Conservation (phyloP, 2,888 invertebrate genomes). For the Hydrotaea cyrtoneurina region DNA sequence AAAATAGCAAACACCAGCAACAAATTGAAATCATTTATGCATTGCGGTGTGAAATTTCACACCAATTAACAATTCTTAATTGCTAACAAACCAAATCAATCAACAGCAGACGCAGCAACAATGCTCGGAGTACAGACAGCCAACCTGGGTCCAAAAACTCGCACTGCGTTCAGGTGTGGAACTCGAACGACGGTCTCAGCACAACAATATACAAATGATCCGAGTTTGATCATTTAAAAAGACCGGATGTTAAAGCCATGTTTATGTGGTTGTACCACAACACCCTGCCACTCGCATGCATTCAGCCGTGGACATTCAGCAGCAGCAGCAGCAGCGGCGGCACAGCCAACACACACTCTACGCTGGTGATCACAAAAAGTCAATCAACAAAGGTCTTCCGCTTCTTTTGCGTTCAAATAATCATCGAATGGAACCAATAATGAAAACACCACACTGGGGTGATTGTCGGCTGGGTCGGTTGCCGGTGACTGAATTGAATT, state of each 20-base stretch:
- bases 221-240: conserved; percentile 52
- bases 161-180: conserved; percentile 29
- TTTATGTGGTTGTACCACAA: conserved; percentile 56
- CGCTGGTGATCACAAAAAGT: conserved; percentile 65
- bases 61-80: conserved; percentile 42
- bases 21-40: conserved; percentile 76
- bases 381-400: conserved; percentile 72
- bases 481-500: conserved; percentile 66
- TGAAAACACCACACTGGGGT: conserved; percentile 14
- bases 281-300: conserved; percentile 9
- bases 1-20: conserved; percentile 13
- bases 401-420: conserved; percentile 71
- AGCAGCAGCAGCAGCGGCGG: no score
- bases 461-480: conserved; percentile 30
- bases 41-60: conserved; percentile 81
- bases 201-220: conserved; percentile 56
- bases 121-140: conserved; percentile 21
- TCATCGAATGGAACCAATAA: conserved; percentile 80
- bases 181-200: neutral
- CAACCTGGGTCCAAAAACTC: conserved; percentile 40
- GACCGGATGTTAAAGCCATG: conserved; percentile 69
- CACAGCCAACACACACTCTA: conserved; percentile 4
- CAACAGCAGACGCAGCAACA: conserved; percentile 67
- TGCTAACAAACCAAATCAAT: conserved; percentile 59
- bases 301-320: conserved; percentile 34